These are phyloP conservation scores for Miniopterus natalensis DNA, from an alignment of 2,113 vertebrate species.

Conservation along the genomic window DNA sequence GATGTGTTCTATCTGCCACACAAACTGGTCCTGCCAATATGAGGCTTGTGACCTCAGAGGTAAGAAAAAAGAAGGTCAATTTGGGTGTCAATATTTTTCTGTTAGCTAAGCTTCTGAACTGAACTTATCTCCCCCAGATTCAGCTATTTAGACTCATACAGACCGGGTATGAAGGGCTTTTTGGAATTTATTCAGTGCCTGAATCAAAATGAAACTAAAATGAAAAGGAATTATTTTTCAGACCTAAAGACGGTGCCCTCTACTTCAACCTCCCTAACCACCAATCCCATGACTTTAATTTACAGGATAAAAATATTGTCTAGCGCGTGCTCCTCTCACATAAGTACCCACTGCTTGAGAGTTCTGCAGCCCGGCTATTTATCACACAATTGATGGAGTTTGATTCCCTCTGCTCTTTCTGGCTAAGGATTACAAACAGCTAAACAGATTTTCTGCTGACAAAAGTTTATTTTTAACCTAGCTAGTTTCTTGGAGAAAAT, in stretches of 20 bases:
- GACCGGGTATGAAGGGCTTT: neutral
- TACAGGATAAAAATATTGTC: slow-evolving; percentile 51
- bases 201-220: slow-evolving; percentile 60
- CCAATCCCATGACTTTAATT: slow-evolving; percentile 17
- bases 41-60: slow-evolving; percentile 6
- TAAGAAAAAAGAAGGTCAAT: slow-evolving; percentile 27
- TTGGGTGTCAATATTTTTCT: slow-evolving; percentile 65
- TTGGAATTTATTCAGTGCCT: slow-evolving; percentile 38
- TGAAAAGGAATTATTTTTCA: neutral
- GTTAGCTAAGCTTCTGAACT: slow-evolving; percentile 53
- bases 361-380: slow-evolving; percentile 23
- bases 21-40: neutral
- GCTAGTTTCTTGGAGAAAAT: slow-evolving; percentile 68
- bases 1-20: neutral
- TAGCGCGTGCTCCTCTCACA: neutral
- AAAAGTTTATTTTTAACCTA: slow-evolving; percentile 76
- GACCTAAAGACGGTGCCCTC: neutral
- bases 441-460: slow-evolving; percentile 78
- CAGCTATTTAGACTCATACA: neutral
- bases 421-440: slow-evolving; percentile 64
- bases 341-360: neutral
- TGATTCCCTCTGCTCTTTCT: slow-evolving; percentile 55
- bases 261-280: neutral
- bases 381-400: slow-evolving; percentile 71
- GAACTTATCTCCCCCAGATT: neutral